Evolutionary conservation across 2,888 invertebrate species (phyloP).

Genomic region (Folsomia candida): DNA sequence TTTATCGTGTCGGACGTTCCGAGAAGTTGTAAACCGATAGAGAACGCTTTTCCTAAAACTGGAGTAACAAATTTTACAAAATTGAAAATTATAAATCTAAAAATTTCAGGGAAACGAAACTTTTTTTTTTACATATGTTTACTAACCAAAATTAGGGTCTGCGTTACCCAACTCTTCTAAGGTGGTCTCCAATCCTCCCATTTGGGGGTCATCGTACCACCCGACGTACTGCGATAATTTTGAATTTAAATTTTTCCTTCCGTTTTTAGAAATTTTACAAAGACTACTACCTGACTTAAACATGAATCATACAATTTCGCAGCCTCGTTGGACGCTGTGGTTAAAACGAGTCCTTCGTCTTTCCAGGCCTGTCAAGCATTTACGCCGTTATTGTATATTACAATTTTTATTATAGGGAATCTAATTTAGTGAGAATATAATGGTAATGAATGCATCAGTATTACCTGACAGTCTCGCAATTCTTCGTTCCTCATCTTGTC

Average conservation of each 20-base stretch:
- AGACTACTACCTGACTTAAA: constrained; percentile 18
- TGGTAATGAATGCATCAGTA: neutral
- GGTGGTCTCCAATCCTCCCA: constrained; percentile 18
- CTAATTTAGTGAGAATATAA: neutral
- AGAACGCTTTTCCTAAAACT: neutral
- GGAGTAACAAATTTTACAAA: neutral
- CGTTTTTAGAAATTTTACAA: neutral
- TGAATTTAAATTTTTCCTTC: neutral
- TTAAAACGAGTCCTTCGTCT: constrained; percentile 17
- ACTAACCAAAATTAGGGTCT: constrained; percentile 22
- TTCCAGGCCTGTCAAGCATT: constrained; percentile 16
- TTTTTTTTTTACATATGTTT: too few relatives aligned
- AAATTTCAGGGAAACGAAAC: too few relatives aligned
- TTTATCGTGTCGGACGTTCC: constrained; percentile 1
- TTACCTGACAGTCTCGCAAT: neutral
- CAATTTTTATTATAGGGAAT: neutral
- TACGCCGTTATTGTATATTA: too few relatives aligned
- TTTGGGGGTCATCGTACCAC: constrained; percentile 22
- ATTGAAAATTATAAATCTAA: neutral
- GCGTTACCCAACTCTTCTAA: neutral
- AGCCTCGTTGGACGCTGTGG: constrained; percentile 19
- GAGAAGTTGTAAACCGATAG: neutral
- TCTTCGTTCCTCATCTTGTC: neutral
- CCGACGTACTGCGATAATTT: constrained; percentile 14
- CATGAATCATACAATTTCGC: constrained; percentile 26